Evolutionary conservation across 2,888 invertebrate genomes (phyloP), one percentile per base, ranked within the genome.

Genomic region (Apodemia mormo): DNA sequence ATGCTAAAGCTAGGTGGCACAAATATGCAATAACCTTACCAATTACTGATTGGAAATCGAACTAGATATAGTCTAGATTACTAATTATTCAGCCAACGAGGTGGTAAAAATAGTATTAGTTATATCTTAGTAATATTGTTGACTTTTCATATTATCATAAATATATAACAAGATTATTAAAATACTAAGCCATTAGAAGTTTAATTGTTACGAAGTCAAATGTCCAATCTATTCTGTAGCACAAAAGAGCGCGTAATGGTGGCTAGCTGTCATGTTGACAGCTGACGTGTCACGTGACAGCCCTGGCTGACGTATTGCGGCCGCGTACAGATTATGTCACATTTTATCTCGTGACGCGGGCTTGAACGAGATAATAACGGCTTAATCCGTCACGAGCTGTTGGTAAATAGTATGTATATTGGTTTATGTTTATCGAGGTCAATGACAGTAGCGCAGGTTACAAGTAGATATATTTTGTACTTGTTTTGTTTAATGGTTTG

Each of bases 301-400:
- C 69, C 73, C 74, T 2, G 72, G 75, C 70, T 85, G 89, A 90
- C 89, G 86, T 83, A 89, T 89, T 85, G 88, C 88, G 90, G 87
- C 80, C 88, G 81, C 76, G 82, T 76, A 79, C 81, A 85, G 87
- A 84, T 90, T 88, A 88, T 86, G 87, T 87, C 88, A 86, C 82
- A 85, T 87, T 85, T 77, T 69, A 76, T 69, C 76, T 75, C 73
- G 76, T 73, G 77, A 79, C 76, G 74, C 68, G 73, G 72, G 68
- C 66, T 58, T 78, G 78, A 79, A 80, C 76, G 81, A 81, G 80
- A 82, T 82, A 82, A 85, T 85, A 81, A 84, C 81, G 80, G 79
- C 77, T 82, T 83, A 77, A 76, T 76, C 71, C 70, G 75, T 75
- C 74, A 76, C 72, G 69, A 76, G 71, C 73, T 58, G 58, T 58